These are phyloP conservation scores for Catocala fraxini DNA, from an alignment of 2,888 invertebrate species.

Conservation along the genomic window DNA sequence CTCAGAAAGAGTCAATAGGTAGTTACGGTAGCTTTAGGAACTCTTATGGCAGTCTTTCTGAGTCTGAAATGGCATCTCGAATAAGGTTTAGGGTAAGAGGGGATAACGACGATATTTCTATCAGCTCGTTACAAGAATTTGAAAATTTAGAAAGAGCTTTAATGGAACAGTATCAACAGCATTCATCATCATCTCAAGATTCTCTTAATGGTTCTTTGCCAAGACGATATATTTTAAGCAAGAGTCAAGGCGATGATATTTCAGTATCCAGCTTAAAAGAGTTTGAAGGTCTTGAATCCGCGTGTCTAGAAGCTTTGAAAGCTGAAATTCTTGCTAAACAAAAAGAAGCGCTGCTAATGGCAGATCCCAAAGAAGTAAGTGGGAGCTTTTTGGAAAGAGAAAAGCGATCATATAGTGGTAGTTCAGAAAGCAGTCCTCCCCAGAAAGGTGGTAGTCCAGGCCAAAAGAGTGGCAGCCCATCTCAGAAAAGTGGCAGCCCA, in stretches of 20 bases:
- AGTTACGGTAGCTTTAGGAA: constrained; percentile 94
- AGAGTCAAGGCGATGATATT: constrained; percentile 94
- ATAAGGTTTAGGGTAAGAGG: constrained; percentile 93
- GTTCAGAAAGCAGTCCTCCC: constrained; percentile 88
- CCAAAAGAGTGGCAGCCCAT: constrained; percentile 82
- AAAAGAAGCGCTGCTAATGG: constrained; percentile 92
- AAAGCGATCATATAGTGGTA: constrained; percentile 86
- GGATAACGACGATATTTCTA: constrained; percentile 97
- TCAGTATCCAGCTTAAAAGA: constrained; percentile 96
- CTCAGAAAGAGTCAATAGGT: constrained; percentile 93
- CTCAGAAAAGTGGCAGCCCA: constrained; percentile 83
- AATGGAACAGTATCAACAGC: constrained; percentile 91
- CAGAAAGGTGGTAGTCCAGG: constrained; percentile 82
- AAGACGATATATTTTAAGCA: constrained; percentile 90
- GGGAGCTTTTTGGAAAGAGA: constrained; percentile 83
- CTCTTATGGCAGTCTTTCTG: constrained; percentile 96
- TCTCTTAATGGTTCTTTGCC: constrained; percentile 94
- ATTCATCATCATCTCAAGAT: constrained; percentile 94
- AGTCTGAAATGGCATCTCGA: constrained; percentile 95
- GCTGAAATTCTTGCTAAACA: constrained; percentile 95
- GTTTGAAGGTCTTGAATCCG: constrained; percentile 96
- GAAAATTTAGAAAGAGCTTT: constrained; percentile 96
- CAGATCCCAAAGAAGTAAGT: constrained; percentile 86
- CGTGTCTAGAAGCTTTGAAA: constrained; percentile 94
- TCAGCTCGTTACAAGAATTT: constrained; percentile 97